Base-by-base conservation (phyloP, 2,797 vertebrate genomes). In the Petrocephalus schoutedeni region DNA sequence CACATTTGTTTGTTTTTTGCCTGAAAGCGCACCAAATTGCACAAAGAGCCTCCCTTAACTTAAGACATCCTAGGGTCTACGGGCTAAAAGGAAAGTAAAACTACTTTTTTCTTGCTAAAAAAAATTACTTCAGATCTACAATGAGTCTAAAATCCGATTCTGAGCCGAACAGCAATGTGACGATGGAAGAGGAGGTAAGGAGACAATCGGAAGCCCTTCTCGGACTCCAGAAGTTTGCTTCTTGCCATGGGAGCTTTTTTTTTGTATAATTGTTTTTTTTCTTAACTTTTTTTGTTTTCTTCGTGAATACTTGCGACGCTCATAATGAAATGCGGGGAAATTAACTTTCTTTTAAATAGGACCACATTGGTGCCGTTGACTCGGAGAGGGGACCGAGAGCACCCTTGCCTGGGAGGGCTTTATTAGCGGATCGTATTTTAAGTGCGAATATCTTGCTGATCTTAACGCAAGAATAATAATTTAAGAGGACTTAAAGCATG, bases 101-200 rank as follows among this genome's bases (percentile, higher is more conserved):
- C 74, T n/a, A 51, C 41, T 80, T 45, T 80, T 45, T 45, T 77
- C 9, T 80, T 80, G 41, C 19, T 21, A 8, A 49, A 49, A 80
- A 14, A 80, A 49, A 80, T 49, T 80, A 19, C 16, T 21, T 19
- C 6, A 49, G 74, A n/a, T 80, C 14, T 21, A 49, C 74, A 21
- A 80, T 80, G 74, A 80, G 74, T 49, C 45, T 80, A 49, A 80
- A 80, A 80, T 49, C 41, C 19, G 74, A 80, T n/a, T 49, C 41
- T 10, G 74, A 80, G 74, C 36, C 36, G 36, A 80, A 3, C 74
- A 49, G 19, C 74, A 80, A n/a, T 45, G 74, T 49, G 16, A 8
- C 36, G 16, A 19, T 49, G 74, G 74, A 80, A 80, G 74, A 80
- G 74, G 74, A 80, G 74, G 74, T 80, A 80, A 80, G 74, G 41